Conservation (phyloP, 1,140 invertebrate species). For the Antheraea pernyi region DNA sequence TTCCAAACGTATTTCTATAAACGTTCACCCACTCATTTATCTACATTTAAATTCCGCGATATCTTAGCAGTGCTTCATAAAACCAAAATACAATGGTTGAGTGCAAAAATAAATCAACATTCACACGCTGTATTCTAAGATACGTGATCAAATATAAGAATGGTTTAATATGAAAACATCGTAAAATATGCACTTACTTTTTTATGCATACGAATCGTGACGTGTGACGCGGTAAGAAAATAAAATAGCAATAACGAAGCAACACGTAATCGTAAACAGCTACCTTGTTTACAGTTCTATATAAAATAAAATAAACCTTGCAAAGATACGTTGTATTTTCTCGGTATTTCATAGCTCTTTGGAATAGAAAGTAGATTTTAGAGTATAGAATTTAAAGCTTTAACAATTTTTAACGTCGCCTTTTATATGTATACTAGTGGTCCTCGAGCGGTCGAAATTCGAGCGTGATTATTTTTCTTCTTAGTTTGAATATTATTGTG, state of each 20-base stretch:
- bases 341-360: too few relatives aligned
- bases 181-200: constrained; percentile 12
- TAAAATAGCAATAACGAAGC: constrained; percentile 13
- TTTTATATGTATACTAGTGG: too few relatives aligned
- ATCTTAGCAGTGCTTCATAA: neutral
- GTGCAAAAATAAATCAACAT: constrained; percentile 11
- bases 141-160: constrained; percentile 15
- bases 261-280: neutral
- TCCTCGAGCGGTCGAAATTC: too few relatives aligned
- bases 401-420: too few relatives aligned
- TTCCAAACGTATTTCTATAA: too few relatives aligned
- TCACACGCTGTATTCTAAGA: neutral
- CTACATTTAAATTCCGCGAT: neutral
- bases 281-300: too few relatives aligned
- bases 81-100: neutral
- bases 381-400: too few relatives aligned
- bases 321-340: too few relatives aligned
- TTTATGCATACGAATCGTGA: constrained; percentile 5
- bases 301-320: too few relatives aligned
- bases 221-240: constrained; percentile 8
- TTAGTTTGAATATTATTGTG: too few relatives aligned
- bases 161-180: constrained; percentile 16
- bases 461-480: too few relatives aligned
- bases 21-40: neutral
- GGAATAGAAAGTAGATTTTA: too few relatives aligned